phyloP scores from a whole-genome alignment of 1,140 invertebrate species.

The Oreohelix idahoensis region DNA sequence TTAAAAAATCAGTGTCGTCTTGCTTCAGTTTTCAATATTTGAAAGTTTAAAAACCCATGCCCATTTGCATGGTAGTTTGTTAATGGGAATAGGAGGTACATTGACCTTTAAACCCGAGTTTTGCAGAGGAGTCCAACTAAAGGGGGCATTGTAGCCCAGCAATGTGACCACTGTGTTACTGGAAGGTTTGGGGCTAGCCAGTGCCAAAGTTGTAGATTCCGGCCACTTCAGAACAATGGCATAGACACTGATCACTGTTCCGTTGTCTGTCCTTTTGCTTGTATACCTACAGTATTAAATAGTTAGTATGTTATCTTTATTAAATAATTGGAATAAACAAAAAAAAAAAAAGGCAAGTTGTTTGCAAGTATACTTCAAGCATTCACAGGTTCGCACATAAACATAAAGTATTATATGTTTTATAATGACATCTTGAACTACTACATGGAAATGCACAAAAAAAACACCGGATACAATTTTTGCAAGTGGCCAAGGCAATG shows the following conservation, averaged over 20 bases:
- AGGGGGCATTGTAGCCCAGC: slow-evolving; percentile 54
- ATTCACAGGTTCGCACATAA: too few relatives aligned
- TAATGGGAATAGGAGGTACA: slow-evolving; percentile 52
- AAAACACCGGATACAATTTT: too few relatives aligned
- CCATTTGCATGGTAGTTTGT: slow-evolving; percentile 56
- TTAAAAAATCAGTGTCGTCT: too few relatives aligned
- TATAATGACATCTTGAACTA: too few relatives aligned
- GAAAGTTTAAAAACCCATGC: slow-evolving; percentile 61
- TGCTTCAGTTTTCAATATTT: background rate
- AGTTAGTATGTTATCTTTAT: too few relatives aligned
- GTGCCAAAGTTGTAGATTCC: slow-evolving; percentile 72
- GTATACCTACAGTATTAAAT: slow-evolving; percentile 57
- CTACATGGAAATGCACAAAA: too few relatives aligned
- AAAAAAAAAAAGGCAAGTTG: too few relatives aligned
- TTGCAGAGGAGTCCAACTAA: slow-evolving; percentile 33
- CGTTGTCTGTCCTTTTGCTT: slow-evolving; percentile 74
- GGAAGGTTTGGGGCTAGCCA: slow-evolving; percentile 71
- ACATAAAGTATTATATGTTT: too few relatives aligned
- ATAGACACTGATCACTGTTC: slow-evolving; percentile 77
- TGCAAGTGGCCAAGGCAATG: too few relatives aligned
- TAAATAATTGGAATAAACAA: too few relatives aligned
- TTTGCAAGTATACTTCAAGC: too few relatives aligned
- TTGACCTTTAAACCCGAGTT: slow-evolving; percentile 47
- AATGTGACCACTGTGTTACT: slow-evolving; percentile 58
- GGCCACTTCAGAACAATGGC: slow-evolving; percentile 82